A percentile compares a stretch with the other conserved stretches of the same genome.
Conservation (phyloP, 2,888 invertebrate genomes). For the Synanthedon vespiformis region DNA sequence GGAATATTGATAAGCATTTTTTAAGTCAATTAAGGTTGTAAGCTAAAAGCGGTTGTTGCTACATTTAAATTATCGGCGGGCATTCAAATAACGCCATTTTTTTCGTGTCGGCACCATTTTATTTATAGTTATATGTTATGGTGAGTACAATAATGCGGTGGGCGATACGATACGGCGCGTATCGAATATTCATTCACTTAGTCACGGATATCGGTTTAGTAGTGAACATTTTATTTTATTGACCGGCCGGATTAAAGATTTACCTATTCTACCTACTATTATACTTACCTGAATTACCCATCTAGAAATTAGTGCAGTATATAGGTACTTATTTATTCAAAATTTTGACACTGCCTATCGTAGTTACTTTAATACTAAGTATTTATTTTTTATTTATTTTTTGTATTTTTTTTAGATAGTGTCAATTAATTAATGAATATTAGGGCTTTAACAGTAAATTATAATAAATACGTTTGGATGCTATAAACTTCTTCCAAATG, state of each 20-base stretch:
- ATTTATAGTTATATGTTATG: constrained; percentile 60
- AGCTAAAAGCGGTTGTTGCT: constrained; percentile 71
- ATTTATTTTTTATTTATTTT: too few relatives aligned
- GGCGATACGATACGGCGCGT: constrained; percentile 25
- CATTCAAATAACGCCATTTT: constrained; percentile 70
- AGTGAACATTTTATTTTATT: constrained; percentile 23
- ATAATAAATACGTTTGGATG: too few relatives aligned
- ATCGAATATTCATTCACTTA: constrained; percentile 39
- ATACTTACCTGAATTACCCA: too few relatives aligned
- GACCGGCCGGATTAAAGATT: constrained; percentile 9
- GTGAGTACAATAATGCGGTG: constrained; percentile 39
- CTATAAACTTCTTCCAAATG: too few relatives aligned
- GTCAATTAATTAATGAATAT: too few relatives aligned
- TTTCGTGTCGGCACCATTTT: constrained; percentile 69
- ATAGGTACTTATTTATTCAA: too few relatives aligned
- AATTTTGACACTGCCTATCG: too few relatives aligned
- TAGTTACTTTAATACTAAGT: too few relatives aligned
- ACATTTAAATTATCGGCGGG: constrained; percentile 71
- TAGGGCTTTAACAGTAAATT: too few relatives aligned
- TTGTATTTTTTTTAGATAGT: too few relatives aligned
- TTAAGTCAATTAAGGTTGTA: constrained; percentile 72
- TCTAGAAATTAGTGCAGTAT: too few relatives aligned
- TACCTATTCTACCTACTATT: neutral
- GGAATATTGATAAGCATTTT: constrained; percentile 66
- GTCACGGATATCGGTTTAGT: constrained; percentile 33